Evolutionary conservation across 2,113 vertebrate species (phyloP).

Genomic region (Holacanthus passer): DNA sequence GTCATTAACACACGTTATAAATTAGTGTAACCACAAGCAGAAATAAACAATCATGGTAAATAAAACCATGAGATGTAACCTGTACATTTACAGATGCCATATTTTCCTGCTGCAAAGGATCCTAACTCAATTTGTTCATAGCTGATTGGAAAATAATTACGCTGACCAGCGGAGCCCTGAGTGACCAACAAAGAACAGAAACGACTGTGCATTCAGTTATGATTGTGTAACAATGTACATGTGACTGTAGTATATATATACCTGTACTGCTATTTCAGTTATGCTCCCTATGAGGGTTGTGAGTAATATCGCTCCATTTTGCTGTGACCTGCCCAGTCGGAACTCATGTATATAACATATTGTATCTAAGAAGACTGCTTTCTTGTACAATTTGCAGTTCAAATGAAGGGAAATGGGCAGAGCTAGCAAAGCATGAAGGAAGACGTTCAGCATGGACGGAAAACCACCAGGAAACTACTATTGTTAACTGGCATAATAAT

Average conservation of each 20-base stretch:
- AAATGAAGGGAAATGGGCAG: constrained; percentile 30
- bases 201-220: constrained; percentile 6
- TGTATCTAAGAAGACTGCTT: neutral
- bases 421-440: constrained; percentile 22
- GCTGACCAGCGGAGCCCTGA: constrained; percentile 66
- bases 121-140: constrained; percentile 47
- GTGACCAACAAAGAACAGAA: constrained; percentile 43
- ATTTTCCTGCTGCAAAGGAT: constrained; percentile 25
- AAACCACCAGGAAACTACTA: constrained; percentile 23
- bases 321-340: constrained; percentile 4
- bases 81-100: constrained; percentile 13
- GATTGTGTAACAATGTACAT: constrained; percentile 41
- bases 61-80: constrained; percentile 2
- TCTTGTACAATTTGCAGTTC: constrained; percentile 10
- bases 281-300: constrained; percentile 57
- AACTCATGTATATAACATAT: constrained; percentile 8
- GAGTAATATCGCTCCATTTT: constrained; percentile 28
- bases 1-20: neutral
- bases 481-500: constrained; percentile 24
- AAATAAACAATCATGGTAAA: neutral
- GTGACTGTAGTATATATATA: constrained; percentile 22
- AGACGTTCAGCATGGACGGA: constrained; percentile 29
- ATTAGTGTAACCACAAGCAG: neutral
- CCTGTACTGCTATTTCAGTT: constrained; percentile 38
- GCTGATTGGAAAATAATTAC: constrained; percentile 28